These are phyloP conservation scores for Teleogryllus occipitalis DNA, from an alignment of 1,140 invertebrate genomes.

Conservation along the genomic window DNA sequence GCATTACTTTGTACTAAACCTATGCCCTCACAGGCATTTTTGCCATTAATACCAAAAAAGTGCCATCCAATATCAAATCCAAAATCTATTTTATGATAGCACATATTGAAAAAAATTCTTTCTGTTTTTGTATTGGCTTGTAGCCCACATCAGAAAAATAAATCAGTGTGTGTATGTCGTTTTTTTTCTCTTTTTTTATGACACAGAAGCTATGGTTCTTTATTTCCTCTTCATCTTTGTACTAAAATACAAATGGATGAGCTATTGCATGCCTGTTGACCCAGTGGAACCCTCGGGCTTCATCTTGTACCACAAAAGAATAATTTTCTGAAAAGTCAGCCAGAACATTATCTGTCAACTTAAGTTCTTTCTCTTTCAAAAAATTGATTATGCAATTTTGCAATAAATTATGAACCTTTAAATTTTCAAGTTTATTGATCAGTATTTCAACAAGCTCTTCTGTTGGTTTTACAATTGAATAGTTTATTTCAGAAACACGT, in stretches of 20 bases:
- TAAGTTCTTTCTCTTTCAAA: no score
- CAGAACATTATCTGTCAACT: no score
- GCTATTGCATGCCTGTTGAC: conserved; percentile 24
- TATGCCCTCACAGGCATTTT: conserved; percentile 29
- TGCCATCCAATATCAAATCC: conserved; percentile 30
- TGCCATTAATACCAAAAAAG: conserved; percentile 31
- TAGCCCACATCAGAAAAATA: conserved; percentile 31
- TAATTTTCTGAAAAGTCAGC: no score
- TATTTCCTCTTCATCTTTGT: conserved; percentile 15
- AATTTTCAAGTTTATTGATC: no score
- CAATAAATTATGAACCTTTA: no score
- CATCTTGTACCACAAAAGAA: conserved; percentile 27
- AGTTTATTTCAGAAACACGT: no score
- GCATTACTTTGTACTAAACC: conserved; percentile 25
- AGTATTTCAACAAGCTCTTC: no score
- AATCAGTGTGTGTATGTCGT: no score
- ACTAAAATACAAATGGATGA: conserved; percentile 25
- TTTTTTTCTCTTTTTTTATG: conserved; percentile 25
- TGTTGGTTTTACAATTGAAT: no score
- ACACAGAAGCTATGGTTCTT: conserved; percentile 8
- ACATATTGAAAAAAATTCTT: conserved; percentile 31
- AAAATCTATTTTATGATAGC: conserved; percentile 29
- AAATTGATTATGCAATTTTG: no score
- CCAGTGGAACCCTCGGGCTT: conserved; percentile 23
- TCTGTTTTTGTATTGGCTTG: conserved; percentile 32